Conservation (phyloP, 2,113 vertebrate genomes). For the Prolemur simus region DNA sequence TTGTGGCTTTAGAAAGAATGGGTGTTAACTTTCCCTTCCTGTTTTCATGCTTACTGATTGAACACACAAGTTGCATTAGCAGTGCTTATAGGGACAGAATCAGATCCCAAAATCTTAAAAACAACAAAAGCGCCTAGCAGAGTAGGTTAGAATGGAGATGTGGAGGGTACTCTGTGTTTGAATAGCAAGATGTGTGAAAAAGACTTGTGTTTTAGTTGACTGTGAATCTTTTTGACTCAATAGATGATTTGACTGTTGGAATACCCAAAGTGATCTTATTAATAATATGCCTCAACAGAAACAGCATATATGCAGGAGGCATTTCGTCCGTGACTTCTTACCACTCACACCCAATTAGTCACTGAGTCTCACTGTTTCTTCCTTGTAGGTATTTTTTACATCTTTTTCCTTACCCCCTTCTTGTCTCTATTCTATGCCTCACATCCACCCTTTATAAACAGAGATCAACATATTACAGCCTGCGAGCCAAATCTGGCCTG, state of each 20-base stretch:
- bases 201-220: constrained; percentile 5
- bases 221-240: constrained; percentile 8
- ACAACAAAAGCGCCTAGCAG: neutral
- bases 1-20: neutral
- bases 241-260: neutral
- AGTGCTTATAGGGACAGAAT: neutral
- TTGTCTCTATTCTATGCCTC: neutral
- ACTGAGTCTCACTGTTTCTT: neutral
- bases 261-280: neutral
- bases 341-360: neutral
- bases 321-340: neutral
- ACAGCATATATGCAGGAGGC: neutral
- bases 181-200: neutral
- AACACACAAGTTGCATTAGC: neutral
- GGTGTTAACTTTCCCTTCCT: neutral
- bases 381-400: neutral
- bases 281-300: neutral
- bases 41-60: constrained; percentile 8
- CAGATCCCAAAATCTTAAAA: constrained; percentile 17
- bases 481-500: neutral
- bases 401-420: neutral
- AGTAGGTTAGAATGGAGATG: neutral
- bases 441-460: neutral
- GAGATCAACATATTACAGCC: neutral
- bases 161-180: neutral